A percentile compares a stretch with the other conserved stretches of the same genome.
Conservation (phyloP, 1,140 invertebrate species). For the Leptopilina boulardi region DNA sequence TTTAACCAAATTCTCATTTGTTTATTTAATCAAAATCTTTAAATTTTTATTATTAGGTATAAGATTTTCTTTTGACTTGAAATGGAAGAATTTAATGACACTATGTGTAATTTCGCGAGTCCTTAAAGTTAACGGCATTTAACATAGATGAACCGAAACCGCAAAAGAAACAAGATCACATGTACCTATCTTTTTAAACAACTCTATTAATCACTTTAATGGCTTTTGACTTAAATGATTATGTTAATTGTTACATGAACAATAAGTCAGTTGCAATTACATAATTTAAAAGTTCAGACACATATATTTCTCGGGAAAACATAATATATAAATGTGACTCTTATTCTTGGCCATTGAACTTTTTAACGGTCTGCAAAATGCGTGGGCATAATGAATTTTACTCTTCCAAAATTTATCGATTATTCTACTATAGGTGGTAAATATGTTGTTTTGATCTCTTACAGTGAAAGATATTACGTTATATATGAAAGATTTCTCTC, state of each 20-base stretch:
- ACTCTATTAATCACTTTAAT: conserved; percentile 18
- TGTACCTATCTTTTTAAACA: not conserved
- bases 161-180: not conserved
- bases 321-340: not conserved
- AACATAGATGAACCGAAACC: conserved; percentile 17
- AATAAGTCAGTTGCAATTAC: not conserved
- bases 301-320: not conserved
- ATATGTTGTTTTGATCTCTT: not conserved
- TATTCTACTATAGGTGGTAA: not conserved
- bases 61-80: not conserved
- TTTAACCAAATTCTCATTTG: no score
- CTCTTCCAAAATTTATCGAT: conserved; percentile 1
- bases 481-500: not conserved
- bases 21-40: no score
- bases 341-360: conserved; percentile 23
- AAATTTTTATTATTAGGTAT: no score
- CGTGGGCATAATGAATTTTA: conserved; percentile 17
- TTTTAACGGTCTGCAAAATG: not conserved
- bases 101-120: not conserved
- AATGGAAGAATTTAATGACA: not conserved
- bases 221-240: conserved; percentile 10
- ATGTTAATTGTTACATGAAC: not conserved
- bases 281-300: conserved; percentile 4
- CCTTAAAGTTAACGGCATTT: not conserved
- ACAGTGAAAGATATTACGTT: not conserved